Evolutionary conservation across 2,797 vertebrate species (phyloP).

Genomic region (Molossus alvarezi): DNA sequence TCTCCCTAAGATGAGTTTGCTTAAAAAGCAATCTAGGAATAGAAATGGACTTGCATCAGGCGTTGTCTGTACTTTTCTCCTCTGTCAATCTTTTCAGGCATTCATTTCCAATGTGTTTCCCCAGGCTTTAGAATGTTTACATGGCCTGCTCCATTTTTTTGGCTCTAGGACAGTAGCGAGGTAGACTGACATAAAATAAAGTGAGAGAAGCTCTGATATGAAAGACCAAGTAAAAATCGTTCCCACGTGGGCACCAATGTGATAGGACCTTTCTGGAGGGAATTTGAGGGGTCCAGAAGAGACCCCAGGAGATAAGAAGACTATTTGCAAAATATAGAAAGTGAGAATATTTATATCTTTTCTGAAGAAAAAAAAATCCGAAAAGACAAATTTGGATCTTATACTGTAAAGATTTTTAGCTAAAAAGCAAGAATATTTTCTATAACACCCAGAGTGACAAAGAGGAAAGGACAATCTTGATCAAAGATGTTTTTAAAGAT

Average conservation of each 20-base stretch:
- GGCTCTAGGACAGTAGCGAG: constrained; percentile 27
- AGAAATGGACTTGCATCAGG: constrained; percentile 60
- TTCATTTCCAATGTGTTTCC: constrained; percentile 66
- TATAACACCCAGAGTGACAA: constrained; percentile 11
- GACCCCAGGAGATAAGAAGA: constrained; percentile 64
- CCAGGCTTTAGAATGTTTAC: constrained; percentile 69
- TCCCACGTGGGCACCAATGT: not conserved
- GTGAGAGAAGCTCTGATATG: constrained; percentile 50
- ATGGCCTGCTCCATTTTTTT: constrained; percentile 42
- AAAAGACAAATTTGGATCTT: constrained; percentile 25
- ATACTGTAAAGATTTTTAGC: constrained; percentile 38
- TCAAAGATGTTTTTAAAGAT: constrained; percentile 6
- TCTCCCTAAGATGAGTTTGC: constrained; percentile 42
- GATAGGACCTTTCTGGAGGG: constrained; percentile 20
- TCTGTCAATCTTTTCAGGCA: constrained; percentile 69
- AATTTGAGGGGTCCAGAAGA: not conserved
- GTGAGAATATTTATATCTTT: constrained; percentile 66
- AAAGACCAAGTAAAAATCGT: constrained; percentile 37
- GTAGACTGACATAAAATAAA: not conserved
- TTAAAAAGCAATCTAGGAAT: constrained; percentile 48
- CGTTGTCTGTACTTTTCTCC: constrained; percentile 73
- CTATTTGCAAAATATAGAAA: constrained; percentile 45
- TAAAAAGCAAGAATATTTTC: constrained; percentile 64
- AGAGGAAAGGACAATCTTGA: not conserved
- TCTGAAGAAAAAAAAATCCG: constrained; percentile 60